Conservation (phyloP, 2,113 vertebrate species). For the Numida meleagris region DNA sequence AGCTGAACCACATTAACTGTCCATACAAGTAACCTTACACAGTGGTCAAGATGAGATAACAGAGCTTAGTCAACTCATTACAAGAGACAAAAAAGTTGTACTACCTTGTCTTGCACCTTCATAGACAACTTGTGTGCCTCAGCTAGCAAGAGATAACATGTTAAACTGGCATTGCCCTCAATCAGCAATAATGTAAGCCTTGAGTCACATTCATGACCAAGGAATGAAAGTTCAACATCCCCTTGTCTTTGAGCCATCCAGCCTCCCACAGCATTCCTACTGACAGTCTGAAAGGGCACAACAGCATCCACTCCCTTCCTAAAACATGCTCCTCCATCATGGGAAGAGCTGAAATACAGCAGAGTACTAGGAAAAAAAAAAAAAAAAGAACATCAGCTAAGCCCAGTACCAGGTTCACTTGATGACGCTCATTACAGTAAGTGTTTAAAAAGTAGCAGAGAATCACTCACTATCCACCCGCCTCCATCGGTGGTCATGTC, state of each 20-base stretch:
- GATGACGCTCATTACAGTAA: background rate
- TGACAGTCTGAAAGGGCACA: background rate
- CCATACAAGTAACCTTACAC: background rate
- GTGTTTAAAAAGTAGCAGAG: background rate
- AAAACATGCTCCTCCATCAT: background rate
- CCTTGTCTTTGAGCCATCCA: background rate
- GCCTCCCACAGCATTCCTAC: background rate
- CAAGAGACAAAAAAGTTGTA: background rate
- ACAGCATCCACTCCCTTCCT: background rate
- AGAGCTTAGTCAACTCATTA: background rate
- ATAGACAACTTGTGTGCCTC: background rate
- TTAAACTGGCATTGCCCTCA: background rate
- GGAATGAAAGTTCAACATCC: background rate
- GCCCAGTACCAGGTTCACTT: background rate
- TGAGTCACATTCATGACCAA: background rate
- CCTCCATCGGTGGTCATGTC: constrained; percentile 90
- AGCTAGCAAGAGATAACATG: background rate
- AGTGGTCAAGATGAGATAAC: background rate
- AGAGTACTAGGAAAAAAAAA: background rate
- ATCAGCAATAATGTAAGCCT: background rate
- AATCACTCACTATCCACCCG: constrained; percentile 84
- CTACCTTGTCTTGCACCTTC: background rate
- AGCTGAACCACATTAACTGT: background rate
- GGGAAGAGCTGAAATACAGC: background rate
- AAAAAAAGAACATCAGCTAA: background rate